Conservation (phyloP, 1,140 invertebrate species). For the Dermatophagoides farinae region DNA sequence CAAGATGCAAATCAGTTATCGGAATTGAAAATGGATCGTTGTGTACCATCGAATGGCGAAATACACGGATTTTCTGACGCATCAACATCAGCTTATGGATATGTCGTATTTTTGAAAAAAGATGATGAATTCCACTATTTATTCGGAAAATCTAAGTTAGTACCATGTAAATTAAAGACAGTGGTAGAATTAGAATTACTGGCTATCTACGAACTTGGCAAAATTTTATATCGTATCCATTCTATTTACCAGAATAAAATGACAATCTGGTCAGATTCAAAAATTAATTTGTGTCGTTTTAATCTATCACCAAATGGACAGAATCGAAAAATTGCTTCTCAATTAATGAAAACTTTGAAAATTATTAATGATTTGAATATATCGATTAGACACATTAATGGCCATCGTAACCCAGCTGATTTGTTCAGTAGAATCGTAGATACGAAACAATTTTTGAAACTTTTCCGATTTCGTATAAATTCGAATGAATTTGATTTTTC, state of each 20-base stretch:
- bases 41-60: not conserved
- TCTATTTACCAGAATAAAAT: not conserved
- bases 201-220: not conserved
- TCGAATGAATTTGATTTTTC: no score
- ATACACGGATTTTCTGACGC: not conserved
- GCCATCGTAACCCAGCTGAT: no score
- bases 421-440: no score
- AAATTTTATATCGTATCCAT: not conserved
- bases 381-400: not conserved
- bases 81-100: not conserved
- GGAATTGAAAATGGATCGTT: not conserved
- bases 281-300: not conserved
- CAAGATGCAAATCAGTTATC: not conserved
- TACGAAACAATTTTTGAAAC: no score
- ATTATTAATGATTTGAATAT: not conserved
- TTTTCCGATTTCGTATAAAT: no score
- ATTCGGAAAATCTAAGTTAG: not conserved
- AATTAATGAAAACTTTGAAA: not conserved
- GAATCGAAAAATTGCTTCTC: not conserved
- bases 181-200: not conserved
- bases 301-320: not conserved
- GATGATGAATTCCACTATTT: not conserved
- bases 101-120: not conserved
- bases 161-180: not conserved
- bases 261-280: not conserved